These are phyloP conservation scores for Solea senegalensis DNA, from an alignment of 2,113 vertebrate genomes.

Conservation along the genomic window DNA sequence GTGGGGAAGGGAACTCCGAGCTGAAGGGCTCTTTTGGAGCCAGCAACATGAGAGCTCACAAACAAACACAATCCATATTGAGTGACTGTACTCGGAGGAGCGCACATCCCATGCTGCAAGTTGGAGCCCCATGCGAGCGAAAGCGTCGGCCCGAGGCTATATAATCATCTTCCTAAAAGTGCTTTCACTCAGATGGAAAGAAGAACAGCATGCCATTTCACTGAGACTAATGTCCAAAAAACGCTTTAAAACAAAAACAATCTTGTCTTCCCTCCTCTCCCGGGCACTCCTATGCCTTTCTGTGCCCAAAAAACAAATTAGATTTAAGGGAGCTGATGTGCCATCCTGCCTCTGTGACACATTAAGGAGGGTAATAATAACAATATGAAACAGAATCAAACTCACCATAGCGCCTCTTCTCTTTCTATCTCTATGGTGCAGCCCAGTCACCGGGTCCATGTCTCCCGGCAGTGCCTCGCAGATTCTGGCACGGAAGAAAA, in stretches of 20 bases:
- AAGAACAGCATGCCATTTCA: slow-evolving; percentile 76
- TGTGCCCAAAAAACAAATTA: slow-evolving; percentile 72
- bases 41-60: slow-evolving; percentile 64
- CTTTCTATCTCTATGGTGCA: slow-evolving; percentile 59
- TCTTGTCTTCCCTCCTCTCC: slow-evolving; percentile 63
- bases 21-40: slow-evolving; percentile 55
- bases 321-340: slow-evolving; percentile 78
- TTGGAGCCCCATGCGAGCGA: slow-evolving; percentile 54
- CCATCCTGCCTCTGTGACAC: slow-evolving; percentile 76
- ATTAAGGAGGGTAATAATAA: slow-evolving; percentile 81
- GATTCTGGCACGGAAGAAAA: slow-evolving; percentile 93
- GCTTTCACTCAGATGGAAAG: slow-evolving; percentile 66
- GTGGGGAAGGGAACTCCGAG: slow-evolving; percentile 57
- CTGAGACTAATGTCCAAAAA: slow-evolving; percentile 77
- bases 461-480: slow-evolving; percentile 90
- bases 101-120: slow-evolving; percentile 48
- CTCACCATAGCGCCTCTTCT: slow-evolving; percentile 41
- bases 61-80: slow-evolving; percentile 80
- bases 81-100: slow-evolving; percentile 53
- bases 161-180: slow-evolving; percentile 74
- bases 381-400: slow-evolving; percentile 80
- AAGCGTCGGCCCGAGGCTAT: slow-evolving; percentile 66
- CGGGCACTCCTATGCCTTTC: slow-evolving; percentile 53
- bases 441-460: slow-evolving; percentile 89
- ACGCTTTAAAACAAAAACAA: slow-evolving; percentile 70